These are phyloP conservation scores for Ceratoteleas bidentatus DNA, from an alignment of 1,140 invertebrate species.

Conservation along the genomic window DNA sequence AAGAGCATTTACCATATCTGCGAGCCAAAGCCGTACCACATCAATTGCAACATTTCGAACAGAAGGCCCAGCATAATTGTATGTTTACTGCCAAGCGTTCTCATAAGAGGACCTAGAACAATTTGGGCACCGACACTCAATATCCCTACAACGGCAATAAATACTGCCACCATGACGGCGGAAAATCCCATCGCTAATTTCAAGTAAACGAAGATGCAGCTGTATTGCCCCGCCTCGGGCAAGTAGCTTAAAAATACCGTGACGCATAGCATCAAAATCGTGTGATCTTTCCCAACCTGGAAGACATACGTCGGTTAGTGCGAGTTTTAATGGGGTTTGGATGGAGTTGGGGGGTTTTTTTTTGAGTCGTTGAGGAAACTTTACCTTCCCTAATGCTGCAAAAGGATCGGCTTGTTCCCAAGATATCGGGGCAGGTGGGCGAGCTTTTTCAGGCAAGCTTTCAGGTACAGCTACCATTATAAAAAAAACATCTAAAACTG, in stretches of 20 bases:
- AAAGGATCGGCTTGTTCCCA: constrained; percentile 99
- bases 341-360: no score
- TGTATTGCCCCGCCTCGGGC: constrained; percentile 99
- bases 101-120: constrained; percentile 94
- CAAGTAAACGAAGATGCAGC: constrained; percentile 99
- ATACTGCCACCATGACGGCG: constrained; percentile 96
- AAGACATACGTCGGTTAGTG: constrained; percentile 60
- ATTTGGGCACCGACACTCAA: constrained; percentile 97
- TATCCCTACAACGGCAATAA: constrained; percentile 98
- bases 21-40: constrained; percentile 97
- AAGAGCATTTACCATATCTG: constrained; percentile 86
- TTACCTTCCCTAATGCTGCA: constrained; percentile 84
- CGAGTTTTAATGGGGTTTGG: no score
- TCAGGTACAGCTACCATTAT: constrained; percentile 99
- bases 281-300: constrained; percentile 96
- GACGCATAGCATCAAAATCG: constrained; percentile 97
- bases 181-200: constrained; percentile 99
- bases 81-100: constrained; percentile 95
- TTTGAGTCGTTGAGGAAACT: no score
- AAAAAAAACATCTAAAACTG: constrained; percentile 98
- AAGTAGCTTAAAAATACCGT: constrained; percentile 99
- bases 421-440: constrained; percentile 91
- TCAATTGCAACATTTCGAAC: constrained; percentile 97
- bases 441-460: constrained; percentile 96
- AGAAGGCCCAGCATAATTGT: constrained; percentile 98